Conservation (phyloP, 2,888 invertebrate species). For the Eucera pruinosa region DNA sequence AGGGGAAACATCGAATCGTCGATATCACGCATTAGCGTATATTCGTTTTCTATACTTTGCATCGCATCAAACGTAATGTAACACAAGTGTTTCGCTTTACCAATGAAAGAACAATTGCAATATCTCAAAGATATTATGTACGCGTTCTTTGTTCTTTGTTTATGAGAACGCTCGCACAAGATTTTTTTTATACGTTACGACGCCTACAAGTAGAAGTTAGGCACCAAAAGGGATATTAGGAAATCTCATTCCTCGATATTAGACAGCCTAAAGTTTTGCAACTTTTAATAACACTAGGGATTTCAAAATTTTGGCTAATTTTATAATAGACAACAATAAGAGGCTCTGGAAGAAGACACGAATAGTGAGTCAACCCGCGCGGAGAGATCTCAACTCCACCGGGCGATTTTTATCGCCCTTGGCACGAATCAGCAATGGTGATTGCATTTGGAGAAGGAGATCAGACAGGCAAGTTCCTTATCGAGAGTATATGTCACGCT, state of each 20-base stretch:
- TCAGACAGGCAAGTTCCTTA: conserved; percentile 49
- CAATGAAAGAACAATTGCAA: not conserved
- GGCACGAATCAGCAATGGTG: conserved; percentile 62
- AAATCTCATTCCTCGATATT: not conserved
- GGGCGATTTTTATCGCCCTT: conserved; percentile 70
- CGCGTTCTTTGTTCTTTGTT: conserved; percentile 3
- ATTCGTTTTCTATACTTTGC: conserved; percentile 4
- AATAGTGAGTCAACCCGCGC: conserved; percentile 41
- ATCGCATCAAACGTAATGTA: not conserved
- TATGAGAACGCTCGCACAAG: not conserved
- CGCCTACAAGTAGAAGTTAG: not conserved
- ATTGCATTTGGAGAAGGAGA: conserved; percentile 61
- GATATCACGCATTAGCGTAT: not conserved
- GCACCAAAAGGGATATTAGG: not conserved
- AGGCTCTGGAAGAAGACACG: conserved; percentile 5
- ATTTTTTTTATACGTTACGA: not conserved
- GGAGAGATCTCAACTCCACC: conserved; percentile 45
- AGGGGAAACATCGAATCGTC: not conserved
- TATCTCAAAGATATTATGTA: conserved; percentile 1
- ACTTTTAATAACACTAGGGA: not conserved
- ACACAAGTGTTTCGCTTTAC: conserved; percentile 10
- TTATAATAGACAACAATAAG: not conserved
- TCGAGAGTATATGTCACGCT: conserved; percentile 43
- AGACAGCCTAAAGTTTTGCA: not conserved
- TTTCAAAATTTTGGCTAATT: not conserved